These are phyloP conservation scores for Bellardia bayeri DNA, from an alignment of 2,888 invertebrate genomes.

Conservation along the genomic window DNA sequence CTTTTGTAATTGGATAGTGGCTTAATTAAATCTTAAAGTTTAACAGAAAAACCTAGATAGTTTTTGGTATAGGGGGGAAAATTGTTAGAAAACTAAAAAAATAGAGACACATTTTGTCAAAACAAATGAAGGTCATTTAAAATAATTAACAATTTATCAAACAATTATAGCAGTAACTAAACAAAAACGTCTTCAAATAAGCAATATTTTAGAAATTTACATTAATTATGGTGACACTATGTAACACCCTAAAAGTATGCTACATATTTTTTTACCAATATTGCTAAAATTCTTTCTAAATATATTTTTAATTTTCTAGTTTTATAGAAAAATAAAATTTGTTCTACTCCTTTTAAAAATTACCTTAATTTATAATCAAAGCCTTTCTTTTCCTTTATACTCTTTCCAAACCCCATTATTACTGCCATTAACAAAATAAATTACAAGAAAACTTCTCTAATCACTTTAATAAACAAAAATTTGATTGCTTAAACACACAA, in stretches of 20 bases:
- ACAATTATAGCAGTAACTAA: not conserved
- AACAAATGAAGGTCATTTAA: conserved; percentile 8
- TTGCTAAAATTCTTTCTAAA: no score
- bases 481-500: not conserved
- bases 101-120: not conserved
- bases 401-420: not conserved
- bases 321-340: not conserved
- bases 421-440: conserved; percentile 21
- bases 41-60: not conserved
- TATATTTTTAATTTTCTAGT: not conserved
- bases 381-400: not conserved
- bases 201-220: not conserved
- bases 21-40: conserved; percentile 56
- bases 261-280: not conserved
- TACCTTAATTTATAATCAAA: conserved; percentile 26
- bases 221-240: no score
- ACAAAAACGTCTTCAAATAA: not conserved
- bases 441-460: conserved; percentile 20
- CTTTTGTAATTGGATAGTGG: conserved; percentile 62
- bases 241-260: not conserved
- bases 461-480: conserved; percentile 28
- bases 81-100: not conserved
- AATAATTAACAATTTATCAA: no score
- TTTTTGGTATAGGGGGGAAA: not conserved
- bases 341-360: not conserved